Conservation (phyloP, 92 coral and sea anemone species). For the Epizoanthus illoricatus region DNA sequence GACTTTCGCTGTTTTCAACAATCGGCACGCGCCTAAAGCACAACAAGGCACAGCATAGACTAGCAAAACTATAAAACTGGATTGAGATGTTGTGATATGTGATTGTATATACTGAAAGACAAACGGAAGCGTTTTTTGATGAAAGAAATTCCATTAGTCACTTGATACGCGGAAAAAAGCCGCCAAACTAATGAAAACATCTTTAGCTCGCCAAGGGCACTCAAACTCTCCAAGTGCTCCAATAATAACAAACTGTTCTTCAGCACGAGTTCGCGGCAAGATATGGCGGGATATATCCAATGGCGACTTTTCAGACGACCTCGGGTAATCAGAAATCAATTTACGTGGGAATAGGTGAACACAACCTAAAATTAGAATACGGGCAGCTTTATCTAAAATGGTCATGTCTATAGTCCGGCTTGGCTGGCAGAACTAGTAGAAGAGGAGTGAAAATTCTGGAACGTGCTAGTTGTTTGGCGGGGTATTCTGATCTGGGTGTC, state of each 20-base stretch:
- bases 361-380: slow-evolving; percentile 1
- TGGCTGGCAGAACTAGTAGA: not conserved
- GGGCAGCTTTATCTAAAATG: not conserved
- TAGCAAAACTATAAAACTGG: not conserved
- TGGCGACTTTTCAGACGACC: not conserved
- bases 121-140: slow-evolving; percentile 10
- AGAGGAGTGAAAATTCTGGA: not conserved
- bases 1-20: not conserved
- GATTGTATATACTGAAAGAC: slow-evolving; percentile 15
- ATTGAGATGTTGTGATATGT: slow-evolving; percentile 1
- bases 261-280: slow-evolving; percentile 15
- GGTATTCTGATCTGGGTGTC: not conserved
- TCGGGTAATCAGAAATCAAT: slow-evolving; percentile 1
- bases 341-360: not conserved
- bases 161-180: slow-evolving; percentile 29
- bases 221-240: not conserved
- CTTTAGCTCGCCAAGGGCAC: slow-evolving; percentile 1
- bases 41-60: not conserved
- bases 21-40: slow-evolving; percentile 19
- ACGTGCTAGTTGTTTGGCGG: not conserved
- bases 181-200: slow-evolving; percentile 26
- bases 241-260: not conserved
- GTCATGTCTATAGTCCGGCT: not conserved
- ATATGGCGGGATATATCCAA: not conserved
- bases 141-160: not conserved